Base-by-base conservation (phyloP, 2,888 invertebrate genomes). In the Dyspetes luteomarginatus region DNA sequence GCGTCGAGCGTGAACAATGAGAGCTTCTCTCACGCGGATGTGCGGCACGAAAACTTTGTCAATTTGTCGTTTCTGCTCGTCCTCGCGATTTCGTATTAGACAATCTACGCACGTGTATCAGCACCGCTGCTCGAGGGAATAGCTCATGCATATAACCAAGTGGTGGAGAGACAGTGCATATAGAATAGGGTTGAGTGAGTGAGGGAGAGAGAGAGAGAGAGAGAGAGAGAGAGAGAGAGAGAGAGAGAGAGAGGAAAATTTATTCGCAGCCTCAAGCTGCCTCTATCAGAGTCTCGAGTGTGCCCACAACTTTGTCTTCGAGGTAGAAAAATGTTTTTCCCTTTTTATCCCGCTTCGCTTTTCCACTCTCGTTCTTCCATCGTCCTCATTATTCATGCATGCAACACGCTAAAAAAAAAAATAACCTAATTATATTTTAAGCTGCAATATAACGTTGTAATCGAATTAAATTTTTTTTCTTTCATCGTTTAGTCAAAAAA, bases 71-170 rank as follows among this genome's bases (percentile, higher is more conserved):
- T 50, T n/a, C 58, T 22, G n/a, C 4, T 60, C 22, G 24, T 52
- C 43, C 19, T n/a, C 58, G 36, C 17, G 24, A 58, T 67, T 67
- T 67, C 36, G 67, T 67, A 67, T 75, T 75, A 67, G 67, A 67
- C 67, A 75, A 75, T 67, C 74, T 36, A 67, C 74, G 58, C 74
- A 75, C 58, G 74, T 67, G 74, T 67, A 48, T 15, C 64, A 9
- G 45, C 56, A 28, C 45, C 56, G 26, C 1, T 2, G 30, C 30
- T 43, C 12, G 9, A 50, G 55, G 43, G 55, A 64, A 64, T 62
- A 45, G n/a, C 28, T 36, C 52, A 60, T 22, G 15, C 48, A 17
- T 15, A 15, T 48, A 15, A 48, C 48, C 2, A 4, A 5, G 17
- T 5, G 48, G n/a, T n/a, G 48, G 45, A 45, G 45, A 36, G 12